Conservation (phyloP, 1,140 invertebrate genomes). For the Ditylenchus dipsaci region DNA sequence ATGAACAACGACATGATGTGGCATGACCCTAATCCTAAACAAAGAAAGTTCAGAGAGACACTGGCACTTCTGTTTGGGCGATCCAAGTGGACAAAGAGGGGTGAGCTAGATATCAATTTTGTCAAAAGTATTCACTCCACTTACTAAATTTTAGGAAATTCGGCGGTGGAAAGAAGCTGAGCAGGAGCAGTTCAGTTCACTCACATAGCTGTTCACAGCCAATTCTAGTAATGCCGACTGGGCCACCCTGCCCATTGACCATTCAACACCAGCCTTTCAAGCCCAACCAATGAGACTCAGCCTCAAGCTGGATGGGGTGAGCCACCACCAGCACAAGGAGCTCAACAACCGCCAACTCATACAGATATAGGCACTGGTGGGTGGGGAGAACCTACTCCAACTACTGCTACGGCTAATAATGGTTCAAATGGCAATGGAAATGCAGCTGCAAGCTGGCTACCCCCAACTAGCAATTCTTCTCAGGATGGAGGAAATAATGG, state of each 20-base stretch:
- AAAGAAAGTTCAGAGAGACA: slow-evolving; percentile 39
- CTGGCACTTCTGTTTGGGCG: slow-evolving; percentile 37
- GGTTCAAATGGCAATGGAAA: neutral
- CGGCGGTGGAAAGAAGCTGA: slow-evolving; percentile 19
- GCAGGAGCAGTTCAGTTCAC: neutral
- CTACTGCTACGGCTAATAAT: neutral
- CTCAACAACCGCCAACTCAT: neutral
- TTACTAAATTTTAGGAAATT: slow-evolving; percentile 9
- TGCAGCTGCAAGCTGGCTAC: neutral
- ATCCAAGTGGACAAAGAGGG: slow-evolving; percentile 23
- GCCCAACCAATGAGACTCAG: neutral
- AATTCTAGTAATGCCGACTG: slow-evolving; percentile 10
- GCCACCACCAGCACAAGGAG: neutral
- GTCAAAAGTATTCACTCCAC: too few relatives aligned
- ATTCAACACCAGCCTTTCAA: neutral
- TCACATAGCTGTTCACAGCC: neutral
- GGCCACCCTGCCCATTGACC: slow-evolving; percentile 5
- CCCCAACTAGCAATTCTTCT: neutral
- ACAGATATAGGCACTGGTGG: neutral
- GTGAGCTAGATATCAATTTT: too few relatives aligned
- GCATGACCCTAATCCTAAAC: slow-evolving; percentile 44
- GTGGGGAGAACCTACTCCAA: neutral
- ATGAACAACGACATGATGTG: slow-evolving; percentile 39
- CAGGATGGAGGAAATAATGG: neutral
- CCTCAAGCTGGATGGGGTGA: neutral